Evolutionary conservation across 2,113 vertebrate genomes (phyloP).

Genomic region (Hippocampus zosterae): DNA sequence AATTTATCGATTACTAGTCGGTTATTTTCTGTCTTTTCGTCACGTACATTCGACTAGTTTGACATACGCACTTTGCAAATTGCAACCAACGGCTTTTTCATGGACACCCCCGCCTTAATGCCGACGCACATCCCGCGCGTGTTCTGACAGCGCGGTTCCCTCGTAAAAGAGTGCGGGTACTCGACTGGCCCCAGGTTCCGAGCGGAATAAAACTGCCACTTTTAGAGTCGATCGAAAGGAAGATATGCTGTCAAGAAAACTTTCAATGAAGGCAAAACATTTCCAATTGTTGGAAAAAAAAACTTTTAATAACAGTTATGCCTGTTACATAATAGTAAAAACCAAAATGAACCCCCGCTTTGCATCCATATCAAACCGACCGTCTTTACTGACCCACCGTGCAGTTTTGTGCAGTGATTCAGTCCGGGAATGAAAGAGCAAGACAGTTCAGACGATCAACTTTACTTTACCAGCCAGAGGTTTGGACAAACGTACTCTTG

Average conservation of each 20-base stretch:
- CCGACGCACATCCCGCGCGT: too few relatives aligned
- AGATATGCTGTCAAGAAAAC: neutral
- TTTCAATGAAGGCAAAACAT: neutral
- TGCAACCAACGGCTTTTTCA: too few relatives aligned
- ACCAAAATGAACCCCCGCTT: constrained; percentile 57
- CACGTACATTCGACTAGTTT: too few relatives aligned
- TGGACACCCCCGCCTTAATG: too few relatives aligned
- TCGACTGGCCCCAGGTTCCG: too few relatives aligned
- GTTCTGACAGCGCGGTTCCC: too few relatives aligned
- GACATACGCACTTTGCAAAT: too few relatives aligned
- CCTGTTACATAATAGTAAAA: constrained; percentile 71
- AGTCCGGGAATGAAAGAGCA: constrained; percentile 59
- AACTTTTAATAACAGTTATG: constrained; percentile 66
- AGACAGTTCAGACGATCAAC: constrained; percentile 45
- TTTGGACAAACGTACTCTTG: constrained; percentile 35
- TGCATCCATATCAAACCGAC: constrained; percentile 62
- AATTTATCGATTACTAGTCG: neutral
- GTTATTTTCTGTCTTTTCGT: neutral
- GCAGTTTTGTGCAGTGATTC: constrained; percentile 64
- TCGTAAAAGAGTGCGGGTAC: too few relatives aligned
- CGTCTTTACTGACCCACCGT: constrained; percentile 58
- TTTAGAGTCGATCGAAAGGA: neutral
- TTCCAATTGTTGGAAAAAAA: constrained; percentile 59
- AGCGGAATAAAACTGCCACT: neutral
- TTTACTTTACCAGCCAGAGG: constrained; percentile 51